These are phyloP conservation scores for Amphiprion percula DNA, from an alignment of 2,113 vertebrate species.

Conservation along the genomic window DNA sequence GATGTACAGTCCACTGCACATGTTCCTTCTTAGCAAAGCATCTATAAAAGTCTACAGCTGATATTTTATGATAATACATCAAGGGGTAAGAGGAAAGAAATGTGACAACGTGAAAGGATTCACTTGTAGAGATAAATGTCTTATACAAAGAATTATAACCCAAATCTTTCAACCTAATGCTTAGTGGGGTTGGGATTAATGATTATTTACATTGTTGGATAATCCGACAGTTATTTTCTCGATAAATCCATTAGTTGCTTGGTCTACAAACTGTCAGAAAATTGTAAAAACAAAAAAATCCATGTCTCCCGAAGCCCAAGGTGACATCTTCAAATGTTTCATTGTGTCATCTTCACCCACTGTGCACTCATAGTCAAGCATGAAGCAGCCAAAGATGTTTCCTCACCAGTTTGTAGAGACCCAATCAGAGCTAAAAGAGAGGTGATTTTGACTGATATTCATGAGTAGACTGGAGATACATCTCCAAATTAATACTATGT, in stretches of 20 bases:
- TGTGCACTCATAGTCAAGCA: background rate
- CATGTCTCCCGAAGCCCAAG: too few relatives aligned
- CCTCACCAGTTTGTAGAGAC: background rate
- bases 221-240: too few relatives aligned
- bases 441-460: background rate
- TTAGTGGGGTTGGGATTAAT: too few relatives aligned
- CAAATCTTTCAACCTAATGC: too few relatives aligned
- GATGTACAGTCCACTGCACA: background rate
- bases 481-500: background rate
- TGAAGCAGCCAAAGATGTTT: slow-evolving; percentile 1
- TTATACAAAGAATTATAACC: background rate
- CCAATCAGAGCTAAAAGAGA: background rate
- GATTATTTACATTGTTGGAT: too few relatives aligned
- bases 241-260: too few relatives aligned
- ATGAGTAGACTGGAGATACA: background rate
- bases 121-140: too few relatives aligned
- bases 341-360: too few relatives aligned
- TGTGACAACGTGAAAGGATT: background rate
- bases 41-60: background rate
- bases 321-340: too few relatives aligned
- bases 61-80: background rate
- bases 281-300: too few relatives aligned
- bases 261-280: too few relatives aligned
- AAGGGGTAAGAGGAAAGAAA: background rate
- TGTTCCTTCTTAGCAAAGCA: background rate